Evolutionary conservation across 2,888 invertebrate species (phyloP).

Genomic region (Teleiodes luculella): DNA sequence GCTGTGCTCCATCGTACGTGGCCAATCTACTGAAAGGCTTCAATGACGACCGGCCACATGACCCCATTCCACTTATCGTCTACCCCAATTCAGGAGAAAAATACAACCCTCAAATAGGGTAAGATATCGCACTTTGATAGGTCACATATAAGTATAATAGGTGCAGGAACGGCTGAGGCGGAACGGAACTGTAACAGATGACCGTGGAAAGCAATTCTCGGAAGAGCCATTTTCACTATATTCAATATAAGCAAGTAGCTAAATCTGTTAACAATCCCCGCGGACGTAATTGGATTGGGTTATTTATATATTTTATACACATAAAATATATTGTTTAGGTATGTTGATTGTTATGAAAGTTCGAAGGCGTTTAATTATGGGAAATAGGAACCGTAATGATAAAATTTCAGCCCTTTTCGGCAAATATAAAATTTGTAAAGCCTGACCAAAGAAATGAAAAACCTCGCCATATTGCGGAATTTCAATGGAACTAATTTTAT

Average conservation of each 20-base stretch:
- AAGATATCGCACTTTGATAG: constrained; percentile 43
- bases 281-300: neutral
- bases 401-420: no score
- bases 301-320: neutral
- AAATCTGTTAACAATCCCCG: neutral
- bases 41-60: constrained; percentile 69
- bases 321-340: no score
- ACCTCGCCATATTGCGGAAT: no score
- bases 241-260: neutral
- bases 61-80: constrained; percentile 86
- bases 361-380: no score
- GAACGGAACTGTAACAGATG: constrained; percentile 4
- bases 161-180: neutral
- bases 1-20: constrained; percentile 79
- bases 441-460: no score
- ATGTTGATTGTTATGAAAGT: no score
- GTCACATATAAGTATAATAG: constrained; percentile 19
- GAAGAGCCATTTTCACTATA: neutral
- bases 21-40: constrained; percentile 63
- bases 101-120: constrained; percentile 84
- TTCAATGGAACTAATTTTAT: no score
- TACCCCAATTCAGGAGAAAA: constrained; percentile 96
- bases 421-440: no score
- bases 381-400: no score
- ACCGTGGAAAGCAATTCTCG: neutral